Evolutionary conservation across 2,113 vertebrate species (phyloP), one percentile per base, ranked within the genome.

Genomic region (Oplegnathus fasciatus): DNA sequence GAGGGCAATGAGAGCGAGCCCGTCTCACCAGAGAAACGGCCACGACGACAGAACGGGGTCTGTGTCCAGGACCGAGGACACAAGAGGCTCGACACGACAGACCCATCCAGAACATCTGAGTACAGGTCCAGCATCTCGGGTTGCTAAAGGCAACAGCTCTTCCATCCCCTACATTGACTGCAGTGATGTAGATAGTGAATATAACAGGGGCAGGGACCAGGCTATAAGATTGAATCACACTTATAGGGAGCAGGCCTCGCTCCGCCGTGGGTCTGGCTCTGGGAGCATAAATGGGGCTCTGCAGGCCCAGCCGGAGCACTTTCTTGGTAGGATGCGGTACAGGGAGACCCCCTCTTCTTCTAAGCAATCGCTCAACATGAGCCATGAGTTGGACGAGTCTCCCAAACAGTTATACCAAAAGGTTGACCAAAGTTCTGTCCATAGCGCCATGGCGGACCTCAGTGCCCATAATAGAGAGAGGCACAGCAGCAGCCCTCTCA

Each of bases 61-160:
- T 60, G 79, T 80, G 86, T 88, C 46, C 93, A 95, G 58, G 91
- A 90, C 89, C 42, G 95, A 91, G 6, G 95, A 93, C 66, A 87
- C 17, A 0, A 87, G 84, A 76, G 95, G 96, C 73, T 95, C 95
- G 54, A 92, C 93, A 60, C 93, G 93, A 85, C 95, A 94, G 92
- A 94, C 57, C 55, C 88, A 96, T 50, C 93, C 95, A 62, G 97
- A 96, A 79, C 97, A 95, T 93, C 97, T 94, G 80, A 97, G 94
- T 96, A 97, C 97, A 99, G 98, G 98, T 99, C 97, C 97, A 96
- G 95, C 98, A 94, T 97, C 96, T 92, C 90, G 92, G 88, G 94
- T 96, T 95, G 95, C 97, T 84, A 90, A 92, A 91, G 96, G 96
- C 96, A 97, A 96, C 95, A 95, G 94, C 92, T 94, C 95, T 78